Evolutionary conservation across 1,140 invertebrate species (phyloP).

Genomic region (Halyomorpha halys): DNA sequence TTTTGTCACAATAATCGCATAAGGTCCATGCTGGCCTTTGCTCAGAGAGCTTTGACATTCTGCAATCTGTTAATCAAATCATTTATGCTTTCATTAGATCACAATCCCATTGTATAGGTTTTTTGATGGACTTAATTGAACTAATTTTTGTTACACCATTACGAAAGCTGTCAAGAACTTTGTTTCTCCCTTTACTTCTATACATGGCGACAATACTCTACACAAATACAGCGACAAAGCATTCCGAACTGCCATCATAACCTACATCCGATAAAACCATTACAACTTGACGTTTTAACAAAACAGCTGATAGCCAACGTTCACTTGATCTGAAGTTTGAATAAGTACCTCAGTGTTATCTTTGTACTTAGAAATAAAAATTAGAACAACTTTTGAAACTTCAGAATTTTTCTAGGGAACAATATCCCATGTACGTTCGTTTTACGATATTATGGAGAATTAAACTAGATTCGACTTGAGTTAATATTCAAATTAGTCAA

Average conservation of each 20-base stretch:
- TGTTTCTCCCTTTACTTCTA: background rate
- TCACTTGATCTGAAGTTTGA: background rate
- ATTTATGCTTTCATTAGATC: background rate
- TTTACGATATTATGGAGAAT: no score
- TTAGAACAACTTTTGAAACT: no score
- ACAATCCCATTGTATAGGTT: background rate
- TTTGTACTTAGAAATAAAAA: no score
- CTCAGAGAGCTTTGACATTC: conserved; percentile 15
- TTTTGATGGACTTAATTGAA: background rate
- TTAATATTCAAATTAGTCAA: no score
- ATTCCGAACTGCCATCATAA: background rate
- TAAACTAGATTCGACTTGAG: no score
- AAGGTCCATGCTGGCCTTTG: conserved; percentile 14
- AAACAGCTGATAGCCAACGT: background rate
- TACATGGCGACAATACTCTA: background rate
- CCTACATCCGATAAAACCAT: conserved; percentile 1
- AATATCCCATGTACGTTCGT: no score
- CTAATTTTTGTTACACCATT: background rate
- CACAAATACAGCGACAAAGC: background rate
- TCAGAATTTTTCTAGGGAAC: no score
- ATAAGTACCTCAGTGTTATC: background rate
- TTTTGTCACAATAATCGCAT: conserved; percentile 22
- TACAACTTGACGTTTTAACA: conserved; percentile 5
- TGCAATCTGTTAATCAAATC: conserved; percentile 6
- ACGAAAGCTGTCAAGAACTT: background rate